Base-by-base conservation (phyloP, 2,797 vertebrate genomes). In the Podarcis siculus region DNA sequence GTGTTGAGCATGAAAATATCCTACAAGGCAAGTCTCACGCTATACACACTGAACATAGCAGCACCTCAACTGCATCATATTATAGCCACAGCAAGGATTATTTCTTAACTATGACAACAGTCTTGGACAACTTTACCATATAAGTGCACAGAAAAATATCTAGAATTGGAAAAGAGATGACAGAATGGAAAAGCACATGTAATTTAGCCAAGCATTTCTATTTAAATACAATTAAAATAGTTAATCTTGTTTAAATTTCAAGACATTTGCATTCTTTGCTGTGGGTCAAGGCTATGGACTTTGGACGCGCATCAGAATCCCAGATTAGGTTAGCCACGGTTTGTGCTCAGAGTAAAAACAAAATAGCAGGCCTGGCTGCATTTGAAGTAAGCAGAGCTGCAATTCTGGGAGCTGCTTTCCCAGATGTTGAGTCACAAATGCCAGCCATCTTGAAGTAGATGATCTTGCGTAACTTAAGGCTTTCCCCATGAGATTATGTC, bases 301-400 rank as follows among this genome's bases (percentile, higher is more conserved):
- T 94, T 94, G 92, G 92, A 93, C 89, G 39, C 83, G 45, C 86
- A 84, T 91, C 93, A 93, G 83, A 93, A 92, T 94, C 86, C 13
- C 90, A 83, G 83, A 86, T 93, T 91, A 81, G 23, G 2, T 93
- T 92, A 90, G 85, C 71, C 89, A 88, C 0, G 3, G 83, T 90
- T 87, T 90, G 90, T 71, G n/a, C 27, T 66, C 30, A 37, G 55
- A 21, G n/a, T 80, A 30, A 75, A 85, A 80, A 89, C 39, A 89
- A 73, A 64, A 67, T 66, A 93, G 83, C 77, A 92, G 27, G 84
- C 75, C 90, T 76, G 66, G 91, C 91, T 95, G 75, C 83, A 85
- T 91, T 92, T 90, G 91, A 92, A 93, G 91, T 86, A 93, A 94
- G 90, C 92, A 92, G 80, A 66, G 81, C 89, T 90, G 87, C 80